These are phyloP conservation scores for Scomber colias DNA, from an alignment of 2,113 vertebrate genomes.

Conservation along the genomic window DNA sequence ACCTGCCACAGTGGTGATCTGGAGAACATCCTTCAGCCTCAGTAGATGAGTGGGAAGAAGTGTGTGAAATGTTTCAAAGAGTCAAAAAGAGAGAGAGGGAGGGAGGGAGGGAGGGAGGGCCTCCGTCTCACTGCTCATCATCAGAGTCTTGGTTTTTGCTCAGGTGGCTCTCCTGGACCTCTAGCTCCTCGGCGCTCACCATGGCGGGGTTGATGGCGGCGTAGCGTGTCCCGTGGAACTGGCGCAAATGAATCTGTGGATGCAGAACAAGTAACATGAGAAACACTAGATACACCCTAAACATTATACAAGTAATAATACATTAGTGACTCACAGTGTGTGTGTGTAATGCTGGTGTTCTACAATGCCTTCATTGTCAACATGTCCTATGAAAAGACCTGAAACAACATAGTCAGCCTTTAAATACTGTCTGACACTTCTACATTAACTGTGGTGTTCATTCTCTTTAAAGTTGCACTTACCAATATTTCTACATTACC, in stretches of 20 bases:
- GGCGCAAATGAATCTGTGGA: slow-evolving; percentile 94
- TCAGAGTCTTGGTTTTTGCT: slow-evolving; percentile 75
- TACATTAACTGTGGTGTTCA: too few relatives aligned
- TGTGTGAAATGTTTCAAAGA: background rate
- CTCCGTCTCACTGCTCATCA: slow-evolving; percentile 79
- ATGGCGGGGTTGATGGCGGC: slow-evolving; percentile 94
- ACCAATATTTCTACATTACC: too few relatives aligned
- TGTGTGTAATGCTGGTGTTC: too few relatives aligned
- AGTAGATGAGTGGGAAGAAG: background rate
- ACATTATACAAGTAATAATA: background rate
- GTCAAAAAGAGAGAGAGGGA: too few relatives aligned
- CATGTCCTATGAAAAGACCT: too few relatives aligned
- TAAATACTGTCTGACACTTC: too few relatives aligned
- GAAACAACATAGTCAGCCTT: too few relatives aligned
- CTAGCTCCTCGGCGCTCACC: slow-evolving; percentile 94
- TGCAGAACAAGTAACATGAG: background rate
- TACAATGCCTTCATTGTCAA: too few relatives aligned
- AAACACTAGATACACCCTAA: too few relatives aligned
- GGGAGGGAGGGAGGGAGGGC: background rate
- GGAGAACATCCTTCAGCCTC: slow-evolving; percentile 14
- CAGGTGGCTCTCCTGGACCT: slow-evolving; percentile 89
- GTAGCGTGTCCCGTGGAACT: slow-evolving; percentile 95
- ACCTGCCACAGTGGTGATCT: background rate
- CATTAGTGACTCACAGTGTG: too few relatives aligned
- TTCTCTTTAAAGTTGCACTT: too few relatives aligned